Conservation (phyloP, 2,797 vertebrate genomes). For the Kryptopterus vitreolus region DNA sequence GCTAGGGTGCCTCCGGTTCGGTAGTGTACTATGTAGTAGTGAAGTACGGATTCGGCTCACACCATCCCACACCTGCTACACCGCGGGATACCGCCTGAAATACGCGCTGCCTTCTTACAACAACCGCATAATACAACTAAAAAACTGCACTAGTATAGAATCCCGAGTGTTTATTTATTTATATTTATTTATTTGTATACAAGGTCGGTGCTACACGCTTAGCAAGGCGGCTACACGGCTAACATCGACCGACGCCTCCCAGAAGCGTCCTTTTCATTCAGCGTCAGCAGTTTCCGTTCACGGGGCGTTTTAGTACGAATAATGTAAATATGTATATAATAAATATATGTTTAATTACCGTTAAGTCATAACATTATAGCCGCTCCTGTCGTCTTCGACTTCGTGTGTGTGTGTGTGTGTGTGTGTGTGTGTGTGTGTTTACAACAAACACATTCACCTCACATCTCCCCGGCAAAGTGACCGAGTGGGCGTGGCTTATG, state of each 20-base stretch:
- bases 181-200: neutral
- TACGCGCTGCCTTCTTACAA: neutral
- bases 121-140: neutral
- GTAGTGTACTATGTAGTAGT: neutral
- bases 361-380: conserved; percentile 35
- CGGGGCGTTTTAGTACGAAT: no score
- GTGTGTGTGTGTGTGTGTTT: neutral
- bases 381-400: neutral
- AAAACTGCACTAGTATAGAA: neutral
- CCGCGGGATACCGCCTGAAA: neutral
- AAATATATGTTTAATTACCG: neutral
- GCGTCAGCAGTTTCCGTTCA: neutral
- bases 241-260: neutral
- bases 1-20: neutral
- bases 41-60: neutral
- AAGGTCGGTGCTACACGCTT: neutral
- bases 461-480: conserved; percentile 14
- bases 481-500: neutral
- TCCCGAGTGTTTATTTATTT: neutral
- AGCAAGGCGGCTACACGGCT: conserved; percentile 7
- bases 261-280: neutral
- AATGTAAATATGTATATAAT: neutral
- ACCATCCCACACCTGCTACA: neutral
- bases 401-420: neutral
- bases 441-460: neutral